Evolutionary conservation across 1,140 invertebrate genomes (phyloP).

Genomic region (Bombus waltoni): DNA sequence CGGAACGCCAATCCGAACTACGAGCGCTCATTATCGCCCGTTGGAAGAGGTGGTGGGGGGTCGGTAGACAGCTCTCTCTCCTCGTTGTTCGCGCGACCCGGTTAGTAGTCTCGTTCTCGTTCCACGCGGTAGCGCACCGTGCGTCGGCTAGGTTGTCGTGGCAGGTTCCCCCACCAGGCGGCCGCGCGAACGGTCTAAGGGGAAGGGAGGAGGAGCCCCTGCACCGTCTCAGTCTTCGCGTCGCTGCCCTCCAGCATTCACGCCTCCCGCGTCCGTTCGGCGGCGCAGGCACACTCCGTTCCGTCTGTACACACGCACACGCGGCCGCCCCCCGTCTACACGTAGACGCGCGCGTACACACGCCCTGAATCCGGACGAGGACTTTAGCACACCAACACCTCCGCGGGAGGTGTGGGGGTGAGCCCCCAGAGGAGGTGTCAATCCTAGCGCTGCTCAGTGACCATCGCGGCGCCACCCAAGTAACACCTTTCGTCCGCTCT

Average conservation of each 20-base stretch:
- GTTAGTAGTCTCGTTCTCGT: constrained; percentile 20
- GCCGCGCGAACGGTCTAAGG: constrained; percentile 52
- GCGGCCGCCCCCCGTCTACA: constrained; percentile 47
- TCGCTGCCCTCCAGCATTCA: constrained; percentile 82
- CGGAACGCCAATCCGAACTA: constrained; percentile 80
- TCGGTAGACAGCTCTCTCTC: constrained; percentile 35
- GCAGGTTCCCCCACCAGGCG: constrained; percentile 45
- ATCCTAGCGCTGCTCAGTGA: constrained; percentile 84
- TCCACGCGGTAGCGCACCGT: constrained; percentile 8
- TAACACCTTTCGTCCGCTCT: constrained; percentile 81
- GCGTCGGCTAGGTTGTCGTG: constrained; percentile 3
- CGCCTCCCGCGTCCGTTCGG: constrained; percentile 79
- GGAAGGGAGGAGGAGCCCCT: constrained; percentile 80
- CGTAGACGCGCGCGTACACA: constrained; percentile 60
- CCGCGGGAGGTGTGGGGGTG: constrained; percentile 81
- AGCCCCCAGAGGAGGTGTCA: constrained; percentile 82
- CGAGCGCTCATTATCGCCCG: constrained; percentile 82
- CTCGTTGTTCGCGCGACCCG: not conserved
- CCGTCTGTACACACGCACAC: constrained; percentile 65
- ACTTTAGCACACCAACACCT: constrained; percentile 82
- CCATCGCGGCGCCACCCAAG: constrained; percentile 83
- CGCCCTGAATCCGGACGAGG: constrained; percentile 71
- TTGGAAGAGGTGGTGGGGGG: constrained; percentile 55
- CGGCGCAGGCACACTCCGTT: constrained; percentile 67
- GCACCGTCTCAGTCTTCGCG: constrained; percentile 78